A percentile compares a stretch with the other conserved stretches of the same genome.
Evolutionary conservation across 2,113 vertebrate species (phyloP).

Genomic region (Brachyistius frenatus): DNA sequence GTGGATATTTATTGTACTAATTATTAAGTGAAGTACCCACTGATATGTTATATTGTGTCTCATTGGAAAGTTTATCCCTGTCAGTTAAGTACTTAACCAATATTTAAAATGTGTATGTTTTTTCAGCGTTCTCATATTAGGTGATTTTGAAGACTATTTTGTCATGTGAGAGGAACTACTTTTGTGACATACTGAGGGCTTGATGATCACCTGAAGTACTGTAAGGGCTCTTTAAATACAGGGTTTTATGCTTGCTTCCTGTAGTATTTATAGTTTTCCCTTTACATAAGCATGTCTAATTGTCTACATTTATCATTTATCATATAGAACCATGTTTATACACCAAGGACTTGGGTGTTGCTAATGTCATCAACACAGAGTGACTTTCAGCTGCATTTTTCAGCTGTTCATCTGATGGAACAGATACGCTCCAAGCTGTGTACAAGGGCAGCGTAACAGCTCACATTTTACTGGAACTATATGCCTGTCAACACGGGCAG

Average conservation of each 20-base stretch:
- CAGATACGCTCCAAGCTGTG: neutral
- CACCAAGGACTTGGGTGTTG: neutral
- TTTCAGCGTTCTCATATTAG: no score
- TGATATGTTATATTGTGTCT: no score
- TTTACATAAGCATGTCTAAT: neutral
- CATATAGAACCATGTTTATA: neutral
- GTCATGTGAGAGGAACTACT: no score
- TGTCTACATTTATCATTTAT: neutral
- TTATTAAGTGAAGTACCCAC: no score
- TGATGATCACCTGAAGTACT: no score
- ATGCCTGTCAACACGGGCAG: neutral
- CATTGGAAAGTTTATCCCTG: neutral
- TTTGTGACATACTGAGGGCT: no score
- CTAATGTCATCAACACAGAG: neutral
- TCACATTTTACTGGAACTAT: neutral
- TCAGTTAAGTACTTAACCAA: neutral
- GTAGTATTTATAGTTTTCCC: neutral
- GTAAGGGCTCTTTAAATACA: no score
- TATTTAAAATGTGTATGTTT: no score
- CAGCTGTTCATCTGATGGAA: neutral
- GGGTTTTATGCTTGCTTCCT: neutral
- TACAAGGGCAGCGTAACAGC: neutral
- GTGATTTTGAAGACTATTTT: no score
- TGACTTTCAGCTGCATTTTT: neutral
- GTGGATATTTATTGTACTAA: no score